phyloP scores from a whole-genome alignment of 2,113 vertebrate species.

The Reinhardtius hippoglossoides region DNA sequence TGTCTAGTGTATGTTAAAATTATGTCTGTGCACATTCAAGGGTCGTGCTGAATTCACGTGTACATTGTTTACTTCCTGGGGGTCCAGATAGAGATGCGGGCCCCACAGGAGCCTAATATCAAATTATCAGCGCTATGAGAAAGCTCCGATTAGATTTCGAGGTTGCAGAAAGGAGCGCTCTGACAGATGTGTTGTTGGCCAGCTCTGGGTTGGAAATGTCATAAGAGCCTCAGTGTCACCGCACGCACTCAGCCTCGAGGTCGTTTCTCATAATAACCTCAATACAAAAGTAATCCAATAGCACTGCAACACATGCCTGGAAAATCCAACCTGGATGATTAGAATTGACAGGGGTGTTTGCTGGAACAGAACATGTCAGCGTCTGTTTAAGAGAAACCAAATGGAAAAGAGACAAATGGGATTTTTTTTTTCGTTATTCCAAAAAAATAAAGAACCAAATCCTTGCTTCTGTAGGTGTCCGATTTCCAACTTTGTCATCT shows the following conservation, averaged over 20 bases:
- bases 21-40: constrained; percentile 15
- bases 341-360: constrained; percentile 67
- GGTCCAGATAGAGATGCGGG: constrained; percentile 42
- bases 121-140: constrained; percentile 62
- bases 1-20: constrained; percentile 36
- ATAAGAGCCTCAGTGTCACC: constrained; percentile 66
- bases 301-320: constrained; percentile 56
- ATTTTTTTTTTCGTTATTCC: constrained; percentile 37
- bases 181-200: constrained; percentile 72
- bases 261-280: constrained; percentile 77
- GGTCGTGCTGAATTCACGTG: constrained; percentile 23
- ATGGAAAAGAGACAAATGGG: constrained; percentile 35
- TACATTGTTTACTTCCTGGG: constrained; percentile 44
- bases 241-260: constrained; percentile 56
- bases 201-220: constrained; percentile 65
- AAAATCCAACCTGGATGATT: constrained; percentile 57
- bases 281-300: constrained; percentile 73
- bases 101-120: constrained; percentile 55
- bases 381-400: constrained; percentile 51
- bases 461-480: neutral
- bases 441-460: constrained; percentile 2
- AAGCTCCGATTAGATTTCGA: constrained; percentile 70
- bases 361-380: constrained; percentile 55
- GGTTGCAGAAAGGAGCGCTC: constrained; percentile 54
- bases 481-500: constrained; percentile 24